Percentiles rank a stretch among this genome's conserved stretches.
These are phyloP conservation scores for Anoplolepis gracilipes DNA, from an alignment of 1,140 invertebrate species.

Conservation along the genomic window DNA sequence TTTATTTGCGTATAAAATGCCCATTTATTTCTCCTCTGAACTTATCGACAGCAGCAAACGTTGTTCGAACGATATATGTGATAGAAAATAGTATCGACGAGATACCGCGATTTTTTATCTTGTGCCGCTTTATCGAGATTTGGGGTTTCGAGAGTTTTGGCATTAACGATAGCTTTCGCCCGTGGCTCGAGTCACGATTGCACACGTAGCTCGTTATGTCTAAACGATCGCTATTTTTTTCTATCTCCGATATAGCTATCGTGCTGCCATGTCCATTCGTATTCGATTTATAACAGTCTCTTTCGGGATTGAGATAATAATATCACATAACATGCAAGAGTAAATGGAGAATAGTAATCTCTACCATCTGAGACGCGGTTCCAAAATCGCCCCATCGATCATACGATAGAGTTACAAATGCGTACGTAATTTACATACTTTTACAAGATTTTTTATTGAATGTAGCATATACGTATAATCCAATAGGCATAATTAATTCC, in stretches of 20 bases:
- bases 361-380: background rate
- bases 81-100: background rate
- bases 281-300: conserved; percentile 52
- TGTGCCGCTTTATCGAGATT: conserved; percentile 38
- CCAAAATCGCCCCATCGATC: conserved; percentile 26
- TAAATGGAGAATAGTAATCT: background rate
- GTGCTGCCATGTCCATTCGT: conserved; percentile 24
- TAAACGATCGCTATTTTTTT: conserved; percentile 56
- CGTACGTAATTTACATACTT: background rate
- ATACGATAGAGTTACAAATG: background rate
- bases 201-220: conserved; percentile 45
- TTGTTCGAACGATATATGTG: conserved; percentile 1
- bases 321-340: conserved; percentile 45
- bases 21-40: conserved; percentile 9
- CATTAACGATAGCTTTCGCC: conserved; percentile 15
- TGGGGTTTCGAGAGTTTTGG: conserved; percentile 9
- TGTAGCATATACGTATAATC: background rate
- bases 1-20: conserved; percentile 19
- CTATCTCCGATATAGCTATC: conserved; percentile 15
- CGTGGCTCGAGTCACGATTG: conserved; percentile 3
- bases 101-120: conserved; percentile 27
- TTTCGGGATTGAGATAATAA: conserved; percentile 50
- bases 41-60: background rate
- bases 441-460: background rate
- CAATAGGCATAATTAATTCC: background rate